Evolutionary conservation across 2,888 invertebrate genomes (phyloP).

Genomic region (Euplagia quadripunctaria): DNA sequence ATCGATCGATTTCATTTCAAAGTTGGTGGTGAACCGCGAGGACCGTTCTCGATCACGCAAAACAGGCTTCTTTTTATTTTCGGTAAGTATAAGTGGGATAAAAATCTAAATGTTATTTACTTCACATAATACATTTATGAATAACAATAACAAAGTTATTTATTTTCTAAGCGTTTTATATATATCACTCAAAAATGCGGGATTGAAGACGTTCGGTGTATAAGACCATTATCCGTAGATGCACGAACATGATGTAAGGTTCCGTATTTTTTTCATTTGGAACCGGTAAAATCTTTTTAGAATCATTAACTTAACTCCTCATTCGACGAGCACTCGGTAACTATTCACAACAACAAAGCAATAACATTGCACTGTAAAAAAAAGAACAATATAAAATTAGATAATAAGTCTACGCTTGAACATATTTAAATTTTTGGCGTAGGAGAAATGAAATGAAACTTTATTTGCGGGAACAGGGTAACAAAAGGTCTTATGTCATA

Average conservation of each 20-base stretch:
- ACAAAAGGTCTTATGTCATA: too few relatives aligned
- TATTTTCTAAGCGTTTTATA: not conserved
- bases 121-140: too few relatives aligned
- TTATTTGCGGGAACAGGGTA: too few relatives aligned
- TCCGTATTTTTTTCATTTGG: not conserved
- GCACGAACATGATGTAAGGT: not conserved
- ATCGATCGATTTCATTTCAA: not conserved
- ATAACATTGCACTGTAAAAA: conserved; percentile 13
- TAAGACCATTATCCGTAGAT: not conserved
- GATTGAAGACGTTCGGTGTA: not conserved
- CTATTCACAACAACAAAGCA: conserved; percentile 10
- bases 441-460: too few relatives aligned
- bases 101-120: too few relatives aligned
- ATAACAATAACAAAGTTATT: not conserved
- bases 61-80: too few relatives aligned
- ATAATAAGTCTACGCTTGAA: not conserved
- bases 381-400: not conserved
- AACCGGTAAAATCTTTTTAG: not conserved
- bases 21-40: not conserved
- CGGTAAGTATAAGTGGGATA: too few relatives aligned
- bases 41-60: too few relatives aligned
- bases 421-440: too few relatives aligned
- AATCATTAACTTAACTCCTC: not conserved
- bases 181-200: not conserved
- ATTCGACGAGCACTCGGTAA: conserved; percentile 10